Evolutionary conservation across 2,888 invertebrate species (phyloP), one percentile per base, ranked within the genome.

Genomic region (Chorisops tibialis): DNA sequence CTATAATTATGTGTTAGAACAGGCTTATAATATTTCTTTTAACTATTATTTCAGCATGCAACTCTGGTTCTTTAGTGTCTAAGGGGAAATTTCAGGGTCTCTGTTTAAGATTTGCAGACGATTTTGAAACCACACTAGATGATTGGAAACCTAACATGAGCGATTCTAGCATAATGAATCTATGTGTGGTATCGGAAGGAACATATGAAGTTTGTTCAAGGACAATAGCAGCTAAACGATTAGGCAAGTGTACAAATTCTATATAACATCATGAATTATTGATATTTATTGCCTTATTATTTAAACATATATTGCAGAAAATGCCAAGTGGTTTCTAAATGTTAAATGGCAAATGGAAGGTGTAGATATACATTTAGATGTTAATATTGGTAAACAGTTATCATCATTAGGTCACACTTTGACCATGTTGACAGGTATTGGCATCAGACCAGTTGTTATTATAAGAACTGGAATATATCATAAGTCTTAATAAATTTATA

Each of bases 311-410:
- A 30, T 30, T 30, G 63, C 75, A 85, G 93, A 93, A 76, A 93
- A 96, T 78, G 97, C 98, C 3, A 97, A 98, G 75, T 99, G 98
- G 98, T 87, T 97, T 72, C 81, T 99, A 62, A 97, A 97, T 78
- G 96, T 99, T 1, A 91, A 94, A 67, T 98, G 98, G 96, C 92
- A 97, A 80, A 99, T 99, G 99, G 94, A 97, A 76, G 99, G 99
- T 52, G 95, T 97, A 7, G 96, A 96, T 73, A 95, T 97, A 67
- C 95, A 97, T 75, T 79, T 97, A 61, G 96, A 97, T 77, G 93
- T 95, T 1, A 94, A 91, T 75, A 94, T 99, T 45, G 98, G 98
- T 58, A 96, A 97, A 76, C 93, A 96, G 73, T 81, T 98, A 22
- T 95, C 96, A 0, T 91, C 96, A 0, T 81, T 98, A 38, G 96